Base-by-base conservation (phyloP, 2,113 vertebrate species). In the Aegithalos caudatus region DNA sequence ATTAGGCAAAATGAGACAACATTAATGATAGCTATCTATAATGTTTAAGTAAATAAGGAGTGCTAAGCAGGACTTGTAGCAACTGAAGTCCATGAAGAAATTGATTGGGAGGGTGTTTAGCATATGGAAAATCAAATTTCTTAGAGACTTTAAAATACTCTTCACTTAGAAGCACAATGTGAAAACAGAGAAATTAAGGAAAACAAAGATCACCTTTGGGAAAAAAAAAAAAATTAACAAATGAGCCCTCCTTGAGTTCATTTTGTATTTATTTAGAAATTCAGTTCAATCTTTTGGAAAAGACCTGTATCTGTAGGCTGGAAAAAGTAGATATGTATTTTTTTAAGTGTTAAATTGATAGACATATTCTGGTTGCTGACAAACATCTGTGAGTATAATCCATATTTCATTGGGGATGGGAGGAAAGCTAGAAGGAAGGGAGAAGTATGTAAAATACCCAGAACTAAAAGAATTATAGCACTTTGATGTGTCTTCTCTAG, bases 201-300 rank as follows among this genome's bases (percentile, higher is more conserved):
- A 89, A 71, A 28, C 7, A 45, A 71, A 77, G 3, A 72, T 33
- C 11, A 21, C 3, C 5, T 73, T 48, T 86, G 28, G 17, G 4
- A 37, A 60, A 61, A 35, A 12, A 37, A 60, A 61, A 35, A 12
- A 21, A 17, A 1, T 3, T 4, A 2, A 53, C 7, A 35, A 54
- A 65, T 48, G 5, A 48, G 0, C 0, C 1, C 6, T 9, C 4
- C 9, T 44, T 21, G 11, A 7, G 10, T 4, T 61, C 3, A 56
- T 45, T 48, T 44, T 74, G 10, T 66, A 10, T 42, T 92, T 71
- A 58, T 31, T 14, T 23, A 60, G 21, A 60, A 76, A 48, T 76
- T 76, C 40, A 67, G 24, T 60, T 81, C 20, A 74, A 9, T 31
- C 24, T 10, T 71, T 71, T 64, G 12, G 33, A 92, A 86, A 88